phyloP scores from a whole-genome alignment of 2,888 invertebrate species.

The Lycaena phlaeas region DNA sequence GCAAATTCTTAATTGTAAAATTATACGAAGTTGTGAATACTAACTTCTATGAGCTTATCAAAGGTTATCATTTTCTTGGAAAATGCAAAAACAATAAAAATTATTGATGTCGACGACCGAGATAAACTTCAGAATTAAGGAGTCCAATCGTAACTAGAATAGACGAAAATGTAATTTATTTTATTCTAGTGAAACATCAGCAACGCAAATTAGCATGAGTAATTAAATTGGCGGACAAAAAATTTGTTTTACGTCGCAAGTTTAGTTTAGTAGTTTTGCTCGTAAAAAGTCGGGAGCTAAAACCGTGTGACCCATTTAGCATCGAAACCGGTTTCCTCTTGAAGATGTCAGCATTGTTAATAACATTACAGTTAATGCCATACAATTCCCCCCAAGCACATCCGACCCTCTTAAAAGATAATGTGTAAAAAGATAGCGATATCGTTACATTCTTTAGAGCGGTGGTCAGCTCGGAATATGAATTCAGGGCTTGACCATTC shows the following conservation, averaged over 20 bases:
- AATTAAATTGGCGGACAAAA: conserved; percentile 2
- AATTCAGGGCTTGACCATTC: conserved; percentile 56
- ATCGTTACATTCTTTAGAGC: conserved; percentile 49
- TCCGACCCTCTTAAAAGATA: conserved; percentile 57
- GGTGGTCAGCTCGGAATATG: conserved; percentile 51
- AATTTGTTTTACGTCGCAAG: conserved; percentile 1
- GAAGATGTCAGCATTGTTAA: conserved; percentile 62
- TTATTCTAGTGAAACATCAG: too few relatives aligned
- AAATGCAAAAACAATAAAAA: too few relatives aligned
- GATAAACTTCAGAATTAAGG: too few relatives aligned
- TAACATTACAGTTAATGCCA: conserved; percentile 62
- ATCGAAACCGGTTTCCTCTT: conserved; percentile 67
- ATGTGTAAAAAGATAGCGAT: conserved; percentile 62
- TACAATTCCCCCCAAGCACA: conserved; percentile 59
- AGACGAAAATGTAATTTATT: too few relatives aligned
- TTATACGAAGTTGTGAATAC: conserved; percentile 10
- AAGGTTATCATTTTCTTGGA: too few relatives aligned
- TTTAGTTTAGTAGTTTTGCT: conserved; percentile 7
- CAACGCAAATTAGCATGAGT: too few relatives aligned
- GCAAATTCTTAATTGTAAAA: conserved; percentile 13
- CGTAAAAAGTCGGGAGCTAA: conserved; percentile 54
- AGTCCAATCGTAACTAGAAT: too few relatives aligned
- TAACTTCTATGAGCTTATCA: too few relatives aligned
- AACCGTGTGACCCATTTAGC: conserved; percentile 72
- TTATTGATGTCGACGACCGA: too few relatives aligned